Evolutionary conservation across 2,888 invertebrate species (phyloP).

Genomic region (Habrosyne pyritoides): DNA sequence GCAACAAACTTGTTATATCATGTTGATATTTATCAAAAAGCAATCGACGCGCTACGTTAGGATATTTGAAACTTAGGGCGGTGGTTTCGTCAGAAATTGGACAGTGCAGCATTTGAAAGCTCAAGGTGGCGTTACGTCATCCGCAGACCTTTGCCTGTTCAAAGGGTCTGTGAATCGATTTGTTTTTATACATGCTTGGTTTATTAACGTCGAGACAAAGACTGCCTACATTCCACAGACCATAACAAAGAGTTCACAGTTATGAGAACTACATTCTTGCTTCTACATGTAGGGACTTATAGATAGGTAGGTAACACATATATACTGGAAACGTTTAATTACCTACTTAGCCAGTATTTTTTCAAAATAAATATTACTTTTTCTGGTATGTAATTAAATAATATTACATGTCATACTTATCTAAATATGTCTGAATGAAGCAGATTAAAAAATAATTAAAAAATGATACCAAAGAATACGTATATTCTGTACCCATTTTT

Average conservation of each 20-base stretch:
- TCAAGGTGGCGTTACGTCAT: constrained; percentile 60
- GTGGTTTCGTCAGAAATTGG: constrained; percentile 45
- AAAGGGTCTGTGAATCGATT: not conserved
- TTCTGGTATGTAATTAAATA: too few species aligned
- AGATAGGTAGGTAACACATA: too few species aligned
- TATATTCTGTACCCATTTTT: too few species aligned
- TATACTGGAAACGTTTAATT: too few species aligned
- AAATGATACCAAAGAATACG: too few species aligned
- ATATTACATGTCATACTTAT: too few species aligned
- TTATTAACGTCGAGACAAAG: not conserved
- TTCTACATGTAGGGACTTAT: not conserved
- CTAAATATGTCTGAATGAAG: too few species aligned
- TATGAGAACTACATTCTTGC: not conserved
- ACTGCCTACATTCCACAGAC: not conserved
- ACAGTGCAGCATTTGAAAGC: constrained; percentile 35
- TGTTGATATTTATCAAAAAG: not conserved
- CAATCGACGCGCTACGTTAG: not conserved
- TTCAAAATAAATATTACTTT: too few species aligned
- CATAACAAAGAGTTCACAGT: not conserved
- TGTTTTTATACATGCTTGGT: not conserved
- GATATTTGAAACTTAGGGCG: constrained; percentile 20
- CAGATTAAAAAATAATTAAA: too few species aligned
- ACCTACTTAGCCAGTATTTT: too few species aligned
- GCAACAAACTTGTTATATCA: not conserved
- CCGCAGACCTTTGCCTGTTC: not conserved